Base-by-base conservation (phyloP, 1,140 invertebrate genomes). In the Drosophila prosaltans region DNA sequence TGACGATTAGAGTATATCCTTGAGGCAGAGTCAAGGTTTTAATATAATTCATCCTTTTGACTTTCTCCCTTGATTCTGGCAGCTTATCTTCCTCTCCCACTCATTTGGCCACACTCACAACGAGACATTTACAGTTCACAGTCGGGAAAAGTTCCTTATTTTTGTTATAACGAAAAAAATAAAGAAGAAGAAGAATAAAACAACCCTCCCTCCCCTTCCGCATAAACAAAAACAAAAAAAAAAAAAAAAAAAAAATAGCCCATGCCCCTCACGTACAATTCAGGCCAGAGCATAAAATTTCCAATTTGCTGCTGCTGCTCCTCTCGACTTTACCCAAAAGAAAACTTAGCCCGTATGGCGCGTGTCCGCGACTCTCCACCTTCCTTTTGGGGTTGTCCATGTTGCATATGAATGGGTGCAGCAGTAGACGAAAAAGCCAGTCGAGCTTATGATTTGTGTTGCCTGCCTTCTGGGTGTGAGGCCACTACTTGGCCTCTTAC, bases 271-370 rank as follows among this genome's bases (percentile, higher is more conserved):
- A 68, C 72, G 76, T 75, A 69, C 66, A 65, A 32, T 54, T 28
- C 43, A 54, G 36, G 48, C n/a, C 32, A 76, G 74, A 72, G 82
- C 82, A 85, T 86, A 86, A 81, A 85, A 85, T 85, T 79, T 86
- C 81, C 82, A 85, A 85, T 85, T 85, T 85, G 82, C 78, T 74
- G 68, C 45, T 48, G 16, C 7, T 8, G 45, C 45, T 51, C 9
- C 24, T 80, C 81, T 86, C 78, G 82, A 74, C 82, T 81, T 81
- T 81, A 86, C 51, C 62, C 77, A 60, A 36, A 30, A 57, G 69
- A 32, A 81, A 85, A 85, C 74, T 85, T 85, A 77, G 72, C 65
- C 74, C 67, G 65, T 74, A 80, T 51, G 45, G 45, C 45, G 21
- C 21, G 21, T 51, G 45, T 51, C 45, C 45, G 45, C 45, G 45